Percentiles rank a stretch among this genome's conserved stretches.
Conservation (phyloP, 2,888 invertebrate species). For the Phalera bucephala region DNA sequence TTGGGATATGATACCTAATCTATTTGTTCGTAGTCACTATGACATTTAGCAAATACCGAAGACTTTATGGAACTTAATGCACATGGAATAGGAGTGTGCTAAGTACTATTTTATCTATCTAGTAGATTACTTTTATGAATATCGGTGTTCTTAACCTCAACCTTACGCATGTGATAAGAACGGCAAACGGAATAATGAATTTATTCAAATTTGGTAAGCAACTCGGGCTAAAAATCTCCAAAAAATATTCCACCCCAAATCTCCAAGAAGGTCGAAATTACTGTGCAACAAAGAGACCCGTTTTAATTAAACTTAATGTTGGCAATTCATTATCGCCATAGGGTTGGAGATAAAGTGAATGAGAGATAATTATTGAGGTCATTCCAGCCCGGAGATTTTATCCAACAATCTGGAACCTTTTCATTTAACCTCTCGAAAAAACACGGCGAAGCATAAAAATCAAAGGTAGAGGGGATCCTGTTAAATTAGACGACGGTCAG, state of each 20-base stretch:
- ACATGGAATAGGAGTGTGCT: too few species aligned
- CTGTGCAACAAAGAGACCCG: slow-evolving; percentile 27
- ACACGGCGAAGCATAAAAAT: slow-evolving; percentile 14
- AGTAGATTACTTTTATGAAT: too few species aligned
- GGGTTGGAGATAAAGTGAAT: slow-evolving; percentile 49
- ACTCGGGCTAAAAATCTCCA: slow-evolving; percentile 2
- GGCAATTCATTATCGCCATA: slow-evolving; percentile 43
- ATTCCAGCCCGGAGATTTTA: slow-evolving; percentile 39
- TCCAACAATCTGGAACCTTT: slow-evolving; percentile 34
- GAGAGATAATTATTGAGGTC: slow-evolving; percentile 48
- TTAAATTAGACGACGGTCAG: slow-evolving; percentile 16
- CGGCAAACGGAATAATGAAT: slow-evolving; percentile 11
- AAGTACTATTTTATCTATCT: too few species aligned
- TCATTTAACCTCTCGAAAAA: slow-evolving; percentile 29
- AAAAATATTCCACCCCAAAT: slow-evolving; percentile 16
- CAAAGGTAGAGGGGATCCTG: slow-evolving; percentile 22
- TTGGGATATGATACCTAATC: too few species aligned
- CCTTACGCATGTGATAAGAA: background rate
- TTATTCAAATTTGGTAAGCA: slow-evolving; percentile 7
- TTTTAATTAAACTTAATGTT: slow-evolving; percentile 57
- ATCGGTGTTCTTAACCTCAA: too few species aligned
- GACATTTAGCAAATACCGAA: too few species aligned
- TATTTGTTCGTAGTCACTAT: too few species aligned
- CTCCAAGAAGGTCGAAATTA: slow-evolving; percentile 23
- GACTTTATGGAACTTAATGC: too few species aligned